Evolutionary conservation across 2,113 vertebrate genomes (phyloP).

Genomic region (Pachycephala philippinensis): DNA sequence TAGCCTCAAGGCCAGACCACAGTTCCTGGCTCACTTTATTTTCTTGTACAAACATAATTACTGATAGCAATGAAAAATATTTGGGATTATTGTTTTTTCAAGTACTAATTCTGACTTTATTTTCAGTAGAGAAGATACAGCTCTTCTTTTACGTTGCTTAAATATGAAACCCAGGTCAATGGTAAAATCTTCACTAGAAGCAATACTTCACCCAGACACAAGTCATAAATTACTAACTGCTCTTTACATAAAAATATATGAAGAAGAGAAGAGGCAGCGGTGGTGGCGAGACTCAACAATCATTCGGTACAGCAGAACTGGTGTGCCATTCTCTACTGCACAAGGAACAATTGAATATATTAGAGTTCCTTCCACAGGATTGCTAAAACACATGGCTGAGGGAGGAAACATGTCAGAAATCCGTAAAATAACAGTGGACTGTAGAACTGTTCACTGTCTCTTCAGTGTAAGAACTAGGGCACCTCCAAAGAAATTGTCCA

Average conservation of each 20-base stretch:
- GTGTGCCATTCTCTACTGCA: not conserved
- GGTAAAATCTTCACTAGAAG: not conserved
- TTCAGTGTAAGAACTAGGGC: not conserved
- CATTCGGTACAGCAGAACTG: not conserved
- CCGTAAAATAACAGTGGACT: not conserved
- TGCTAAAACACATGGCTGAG: not conserved
- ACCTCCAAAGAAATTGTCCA: not conserved
- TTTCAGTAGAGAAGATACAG: not conserved
- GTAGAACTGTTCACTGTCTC: not conserved
- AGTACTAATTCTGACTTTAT: not conserved
- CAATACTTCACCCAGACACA: not conserved
- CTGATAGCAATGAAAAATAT: not conserved
- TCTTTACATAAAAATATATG: not conserved
- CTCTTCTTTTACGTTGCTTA: not conserved
- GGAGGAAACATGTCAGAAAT: not conserved
- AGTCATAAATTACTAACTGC: not conserved
- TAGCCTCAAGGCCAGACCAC: not conserved
- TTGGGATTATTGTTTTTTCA: not conserved
- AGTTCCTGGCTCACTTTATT: not conserved
- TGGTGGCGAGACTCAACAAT: not conserved
- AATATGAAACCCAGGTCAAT: not conserved
- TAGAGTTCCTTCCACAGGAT: not conserved
- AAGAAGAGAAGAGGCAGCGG: not conserved
- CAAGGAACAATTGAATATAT: not conserved
- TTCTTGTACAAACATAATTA: not conserved